Conservation (phyloP, 2,113 vertebrate genomes). For the Oryzias javanicus region DNA sequence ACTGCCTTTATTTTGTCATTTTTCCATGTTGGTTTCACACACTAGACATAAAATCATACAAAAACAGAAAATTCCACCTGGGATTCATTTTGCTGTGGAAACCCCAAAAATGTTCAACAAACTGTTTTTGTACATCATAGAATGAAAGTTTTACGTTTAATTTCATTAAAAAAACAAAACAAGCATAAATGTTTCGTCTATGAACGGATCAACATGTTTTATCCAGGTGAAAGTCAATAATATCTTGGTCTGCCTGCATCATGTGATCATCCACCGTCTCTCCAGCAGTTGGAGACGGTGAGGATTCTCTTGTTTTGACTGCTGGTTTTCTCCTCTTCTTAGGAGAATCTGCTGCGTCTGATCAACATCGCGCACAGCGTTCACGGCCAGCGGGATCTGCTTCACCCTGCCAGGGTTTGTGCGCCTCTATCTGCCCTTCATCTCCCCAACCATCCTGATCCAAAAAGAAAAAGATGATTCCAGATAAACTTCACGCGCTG, state of each 20-base stretch:
- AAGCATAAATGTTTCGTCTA: too few species aligned
- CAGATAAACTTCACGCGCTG: conserved; percentile 17
- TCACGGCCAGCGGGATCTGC: conserved; percentile 81
- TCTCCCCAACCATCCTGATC: conserved; percentile 27
- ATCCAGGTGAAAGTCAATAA: too few species aligned
- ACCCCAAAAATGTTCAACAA: too few species aligned
- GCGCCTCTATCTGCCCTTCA: conserved; percentile 66
- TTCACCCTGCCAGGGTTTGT: conserved; percentile 89
- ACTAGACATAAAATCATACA: too few species aligned
- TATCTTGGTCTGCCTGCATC: conserved; percentile 8
- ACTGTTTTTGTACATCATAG: too few species aligned
- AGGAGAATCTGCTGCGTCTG: conserved; percentile 93
- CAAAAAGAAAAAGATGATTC: conserved; percentile 10
- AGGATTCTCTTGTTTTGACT: conserved; percentile 16
- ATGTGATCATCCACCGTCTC: conserved; percentile 11
- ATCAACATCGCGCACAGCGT: conserved; percentile 92
- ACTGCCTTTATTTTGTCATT: too few species aligned
- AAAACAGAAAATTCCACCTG: too few species aligned
- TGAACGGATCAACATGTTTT: too few species aligned
- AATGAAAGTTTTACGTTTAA: too few species aligned
- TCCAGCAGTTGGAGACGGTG: conserved; percentile 1
- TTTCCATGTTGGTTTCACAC: too few species aligned
- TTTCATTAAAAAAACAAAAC: too few species aligned
- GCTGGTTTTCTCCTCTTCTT: conserved; percentile 22
- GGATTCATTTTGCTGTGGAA: too few species aligned